These are phyloP conservation scores for Miltochrista miniata DNA, from an alignment of 2,888 invertebrate species.

Conservation along the genomic window DNA sequence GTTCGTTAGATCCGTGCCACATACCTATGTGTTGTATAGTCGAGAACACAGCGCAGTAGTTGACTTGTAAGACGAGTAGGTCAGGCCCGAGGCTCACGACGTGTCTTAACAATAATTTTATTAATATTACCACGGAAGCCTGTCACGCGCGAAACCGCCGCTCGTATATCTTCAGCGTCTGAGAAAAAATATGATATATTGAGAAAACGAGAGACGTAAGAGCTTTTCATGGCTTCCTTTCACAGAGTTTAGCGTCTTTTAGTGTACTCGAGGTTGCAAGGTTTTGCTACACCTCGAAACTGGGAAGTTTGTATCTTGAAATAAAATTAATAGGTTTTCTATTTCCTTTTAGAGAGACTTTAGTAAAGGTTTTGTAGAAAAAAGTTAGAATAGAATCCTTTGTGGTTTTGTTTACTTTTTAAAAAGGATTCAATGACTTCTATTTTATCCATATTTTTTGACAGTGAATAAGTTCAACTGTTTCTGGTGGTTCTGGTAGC, in stretches of 20 bases:
- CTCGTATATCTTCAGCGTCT: conserved; percentile 74
- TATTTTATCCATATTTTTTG: too few relatives aligned
- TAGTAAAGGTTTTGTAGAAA: conserved; percentile 13
- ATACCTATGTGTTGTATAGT: conserved; percentile 16
- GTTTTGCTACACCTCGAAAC: conserved; percentile 42
- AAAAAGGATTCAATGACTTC: too few relatives aligned
- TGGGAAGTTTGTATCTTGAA: conserved; percentile 40
- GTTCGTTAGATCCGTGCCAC: conserved; percentile 8
- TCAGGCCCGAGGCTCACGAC: conserved; percentile 57
- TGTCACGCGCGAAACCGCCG: conserved; percentile 78
- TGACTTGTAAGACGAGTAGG: conserved; percentile 51
- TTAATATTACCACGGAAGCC: conserved; percentile 80
- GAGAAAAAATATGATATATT: conserved; percentile 82
- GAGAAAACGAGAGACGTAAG: conserved; percentile 76
- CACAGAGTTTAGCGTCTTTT: conserved; percentile 70
- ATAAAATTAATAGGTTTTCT: conserved; percentile 38
- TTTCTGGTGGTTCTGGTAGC: too few relatives aligned
- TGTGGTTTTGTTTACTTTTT: too few relatives aligned
- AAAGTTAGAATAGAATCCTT: conserved; percentile 6
- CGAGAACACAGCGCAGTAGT: conserved; percentile 30
- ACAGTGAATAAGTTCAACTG: too few relatives aligned
- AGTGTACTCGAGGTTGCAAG: conserved; percentile 52
- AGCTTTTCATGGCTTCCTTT: conserved; percentile 70
- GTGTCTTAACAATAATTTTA: conserved; percentile 82
- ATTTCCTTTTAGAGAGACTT: conserved; percentile 13